Base-by-base conservation (phyloP, 2,888 invertebrate genomes). In the Pachymerium ferrugineum region DNA sequence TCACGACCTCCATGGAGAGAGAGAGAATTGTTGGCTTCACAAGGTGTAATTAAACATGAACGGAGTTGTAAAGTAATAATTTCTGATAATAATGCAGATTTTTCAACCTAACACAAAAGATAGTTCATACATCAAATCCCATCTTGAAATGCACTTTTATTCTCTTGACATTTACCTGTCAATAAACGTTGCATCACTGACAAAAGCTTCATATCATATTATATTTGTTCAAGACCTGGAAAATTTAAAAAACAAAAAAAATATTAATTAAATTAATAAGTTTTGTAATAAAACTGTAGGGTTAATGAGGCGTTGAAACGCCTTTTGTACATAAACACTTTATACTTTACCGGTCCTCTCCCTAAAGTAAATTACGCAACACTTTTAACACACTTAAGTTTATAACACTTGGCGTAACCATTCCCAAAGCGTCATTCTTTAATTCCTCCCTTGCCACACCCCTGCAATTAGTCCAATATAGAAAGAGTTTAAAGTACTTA, bases 81-180 rank as follows among this genome's bases (percentile, higher is more conserved):
- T 54, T 54, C 47, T 54, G 47, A 54, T 54, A n/a, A n/a, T n/a
- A 54, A 54, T 54, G 47, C 47, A 54, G n/a, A n/a, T 22, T 54
- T 54, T 54, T 2, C 0, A 54, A 22, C 47, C 47, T 10, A 54
- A 54, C 47, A 54, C 47, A 54, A 54, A 54, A 16, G n/a, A n/a
- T n/a, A n/a, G n/a, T n/a, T n/a, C n/a, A n/a, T n/a, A n/a, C n/a
- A n/a, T n/a, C 47, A 54, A 54, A 54, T 16, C 47, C 8, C 22
- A 19, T 19, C 22, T 19, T 54, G n/a, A n/a, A n/a, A n/a, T n/a
- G n/a, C 47, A 22, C 38, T 54, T 22, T 22, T 54, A 54, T 54
- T 54, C 47, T 54, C 8, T 10, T 16, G 47, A 54, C 47, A 54
- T 47, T 47, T 47, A 8, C 47, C 4, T 47, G 16, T 47, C 47